Conservation (phyloP, 1,140 invertebrate species). For the Heliconius eleuchia region DNA sequence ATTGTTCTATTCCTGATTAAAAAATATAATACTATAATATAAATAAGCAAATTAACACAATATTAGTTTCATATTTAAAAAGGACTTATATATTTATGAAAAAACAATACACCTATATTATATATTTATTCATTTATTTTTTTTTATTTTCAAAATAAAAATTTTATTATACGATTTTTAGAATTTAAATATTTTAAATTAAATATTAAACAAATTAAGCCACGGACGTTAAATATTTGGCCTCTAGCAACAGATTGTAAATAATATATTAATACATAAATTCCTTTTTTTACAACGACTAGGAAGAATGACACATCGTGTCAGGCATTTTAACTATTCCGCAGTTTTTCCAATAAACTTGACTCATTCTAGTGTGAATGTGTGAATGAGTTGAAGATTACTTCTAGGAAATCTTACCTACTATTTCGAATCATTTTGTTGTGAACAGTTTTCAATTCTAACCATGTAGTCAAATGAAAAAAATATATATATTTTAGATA, state of each 20-base stretch:
- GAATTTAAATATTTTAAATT: background rate
- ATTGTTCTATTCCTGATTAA: no score
- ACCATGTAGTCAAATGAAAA: no score
- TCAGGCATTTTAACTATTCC: conserved; percentile 1
- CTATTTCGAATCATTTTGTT: background rate
- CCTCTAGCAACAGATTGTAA: background rate
- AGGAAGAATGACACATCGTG: conserved; percentile 9
- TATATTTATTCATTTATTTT: no score
- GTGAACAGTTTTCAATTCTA: no score
- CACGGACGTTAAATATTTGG: background rate
- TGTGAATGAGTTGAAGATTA: background rate
- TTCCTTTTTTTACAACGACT: background rate
- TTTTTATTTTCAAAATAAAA: no score
- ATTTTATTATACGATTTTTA: no score
- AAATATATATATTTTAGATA: no score
- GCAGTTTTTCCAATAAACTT: conserved; percentile 6
- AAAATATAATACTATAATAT: no score
- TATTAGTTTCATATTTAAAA: no score
- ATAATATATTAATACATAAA: background rate
- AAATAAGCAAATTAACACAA: background rate
- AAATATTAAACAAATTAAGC: background rate
- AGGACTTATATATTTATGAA: no score
- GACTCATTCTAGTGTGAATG: background rate
- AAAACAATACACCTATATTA: no score
- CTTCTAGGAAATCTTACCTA: background rate